phyloP scores from a whole-genome alignment of 2,888 invertebrate genomes.

The Coleophora deauratella region DNA sequence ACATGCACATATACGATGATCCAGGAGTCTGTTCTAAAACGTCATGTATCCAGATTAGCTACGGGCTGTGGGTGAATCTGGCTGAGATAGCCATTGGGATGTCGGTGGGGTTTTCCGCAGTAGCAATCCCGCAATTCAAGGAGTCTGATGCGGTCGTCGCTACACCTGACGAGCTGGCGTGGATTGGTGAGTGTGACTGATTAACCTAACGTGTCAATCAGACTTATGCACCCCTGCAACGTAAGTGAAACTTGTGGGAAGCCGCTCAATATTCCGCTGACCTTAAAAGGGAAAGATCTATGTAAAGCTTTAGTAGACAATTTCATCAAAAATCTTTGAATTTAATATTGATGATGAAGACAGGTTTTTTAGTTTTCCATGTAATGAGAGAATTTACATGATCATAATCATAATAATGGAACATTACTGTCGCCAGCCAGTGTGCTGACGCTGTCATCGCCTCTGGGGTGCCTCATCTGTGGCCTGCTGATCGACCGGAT shows the following conservation, averaged over 20 bases:
- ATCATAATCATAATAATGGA: no score
- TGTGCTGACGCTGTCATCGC: conserved; percentile 70
- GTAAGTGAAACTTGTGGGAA: no score
- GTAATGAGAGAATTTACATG: no score
- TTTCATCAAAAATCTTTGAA: no score
- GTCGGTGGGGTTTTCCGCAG: conserved; percentile 75
- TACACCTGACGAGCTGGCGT: conserved; percentile 61
- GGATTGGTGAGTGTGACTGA: conserved; percentile 76
- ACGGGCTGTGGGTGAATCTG: conserved; percentile 59
- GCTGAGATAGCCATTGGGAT: conserved; percentile 75
- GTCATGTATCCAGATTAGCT: conserved; percentile 37
- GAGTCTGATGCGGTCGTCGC: conserved; percentile 40
- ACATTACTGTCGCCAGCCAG: no score
- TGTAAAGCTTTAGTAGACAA: no score
- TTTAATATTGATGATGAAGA: no score
- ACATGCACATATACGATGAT: conserved; percentile 19
- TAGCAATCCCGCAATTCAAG: conserved; percentile 71
- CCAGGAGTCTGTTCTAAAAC: conserved; percentile 39
- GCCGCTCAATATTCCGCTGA: no score
- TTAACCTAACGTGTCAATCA: no score
- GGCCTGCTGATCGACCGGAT: conserved; percentile 77
- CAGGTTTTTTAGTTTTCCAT: neutral
- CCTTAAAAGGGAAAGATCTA: no score
- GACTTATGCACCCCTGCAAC: no score
- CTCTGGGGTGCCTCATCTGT: conserved; percentile 76